Base-by-base conservation (phyloP, 2,888 invertebrate species). In the Volucella inflata region DNA sequence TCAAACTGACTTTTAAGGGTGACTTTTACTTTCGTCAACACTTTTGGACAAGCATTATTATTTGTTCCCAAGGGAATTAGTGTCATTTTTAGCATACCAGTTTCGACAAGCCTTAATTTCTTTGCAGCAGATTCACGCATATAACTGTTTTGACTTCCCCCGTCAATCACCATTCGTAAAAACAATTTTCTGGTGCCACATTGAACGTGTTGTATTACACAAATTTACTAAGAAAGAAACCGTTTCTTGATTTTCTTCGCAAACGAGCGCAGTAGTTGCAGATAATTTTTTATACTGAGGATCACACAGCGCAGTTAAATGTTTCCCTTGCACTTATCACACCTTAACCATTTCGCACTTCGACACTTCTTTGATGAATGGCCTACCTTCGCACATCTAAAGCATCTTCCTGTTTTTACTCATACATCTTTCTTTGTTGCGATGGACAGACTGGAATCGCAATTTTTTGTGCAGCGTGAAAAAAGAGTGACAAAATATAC, bases 291-390 rank as follows among this genome's bases (percentile, higher is more conserved):
- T 48, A 44, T 64, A n/a, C n/a, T n/a, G n/a, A n/a, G n/a, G n/a
- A n/a, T 38, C 2, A 48, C n/a, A 64, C 50, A 50, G 30, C 14
- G 64, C 11, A 8, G 50, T 30, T 11, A 64, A 16, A 16, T 64
- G 48, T 50, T 64, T 17, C 48, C 50, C 9, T 48, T 48, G 38
- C 50, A 50, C 9, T 36, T 64, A 17, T 38, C 14, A n/a, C 38
- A 64, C 36, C 21, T 46, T 44, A 50, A 21, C 9, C 10, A 64
- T 36, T 64, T 14, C 10, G 48, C 14, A 30, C 64, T 64, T 8
- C 64, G 21, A 11, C 50, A 64, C 16, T 64, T 64, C 16, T 17
- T 64, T 16, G 50, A 46, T 9, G 36, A 48, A 62, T 62, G 62
- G 10, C 62, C 30, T n/a, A 6, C 2, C 8, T 62, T 62, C 17